Base-by-base conservation (phyloP, 2,113 vertebrate species). In the Hippocampus zosterae region DNA sequence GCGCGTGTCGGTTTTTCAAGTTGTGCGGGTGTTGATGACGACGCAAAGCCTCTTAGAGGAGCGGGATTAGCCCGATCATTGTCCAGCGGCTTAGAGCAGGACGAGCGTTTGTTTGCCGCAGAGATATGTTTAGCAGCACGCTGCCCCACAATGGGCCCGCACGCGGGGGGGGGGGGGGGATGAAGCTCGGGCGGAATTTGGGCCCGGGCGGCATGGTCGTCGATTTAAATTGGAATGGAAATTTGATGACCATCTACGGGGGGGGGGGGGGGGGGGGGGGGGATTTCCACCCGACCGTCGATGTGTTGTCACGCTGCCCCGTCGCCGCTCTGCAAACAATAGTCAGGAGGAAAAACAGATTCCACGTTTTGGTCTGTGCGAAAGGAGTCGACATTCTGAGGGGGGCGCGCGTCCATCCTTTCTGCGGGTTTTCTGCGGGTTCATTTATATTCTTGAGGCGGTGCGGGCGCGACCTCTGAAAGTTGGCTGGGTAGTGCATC, bases 71-170 rank as follows among this genome's bases (percentile, higher is more conserved):
- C 16, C 81, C 82, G 74, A 70, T 76, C 69, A 88, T 87, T 85
- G 86, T 85, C 74, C 79, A 57, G 50, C 68, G 71, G 79, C 56
- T 87, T 84, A 79, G 76, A 76, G 81, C 76, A 79, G 27, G 68
- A 85, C 81, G 69, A 63, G 88, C 81, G 84, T 89, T 89, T 84
- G 25, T 68, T 74, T 25, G 21, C 71, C 50, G 63, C 67, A 76
- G 63, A 82, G 81, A 87, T 83, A 84, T 83, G 77, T 84, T 89
- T 87, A 86, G 84, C 74, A 78, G 52, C 76, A 73, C 71, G 65
- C 71, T 33, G 27, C 61, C 21, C 21, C 76, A 75, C 72, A 75
- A 75, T 68, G 68, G 82, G 60, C 79, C 69, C 59, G 8, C 37
- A n/a, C n/a, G 59, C 60, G 5, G n/a, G n/a, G n/a, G n/a, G n/a